Percentiles rank a stretch among this genome's conserved stretches.
These are phyloP conservation scores for Myotis daubentonii DNA, from an alignment of 2,797 vertebrate species.

Conservation along the genomic window DNA sequence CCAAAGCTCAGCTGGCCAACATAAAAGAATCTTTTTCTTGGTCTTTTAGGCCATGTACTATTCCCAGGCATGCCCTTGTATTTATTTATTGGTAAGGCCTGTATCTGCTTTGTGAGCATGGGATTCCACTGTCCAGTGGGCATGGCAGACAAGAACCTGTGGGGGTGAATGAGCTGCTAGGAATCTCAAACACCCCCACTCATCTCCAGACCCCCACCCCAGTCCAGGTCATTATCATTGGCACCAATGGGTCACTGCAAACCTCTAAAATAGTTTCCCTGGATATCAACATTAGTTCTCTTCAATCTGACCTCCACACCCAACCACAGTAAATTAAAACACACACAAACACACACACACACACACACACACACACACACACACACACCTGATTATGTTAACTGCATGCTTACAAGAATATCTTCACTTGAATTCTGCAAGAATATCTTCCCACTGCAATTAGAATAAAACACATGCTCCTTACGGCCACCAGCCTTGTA, in stretches of 20 bases:
- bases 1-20: slow-evolving; percentile 84
- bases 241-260: fast-evolving
- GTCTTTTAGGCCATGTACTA: slow-evolving; percentile 76
- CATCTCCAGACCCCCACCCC: not conserved
- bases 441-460: not conserved
- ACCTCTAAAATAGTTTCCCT: not conserved
- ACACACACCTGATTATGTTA: not conserved
- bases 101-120: slow-evolving; percentile 72
- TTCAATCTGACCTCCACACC: not conserved
- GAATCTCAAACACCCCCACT: not conserved
- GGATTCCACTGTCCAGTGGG: slow-evolving; percentile 62
- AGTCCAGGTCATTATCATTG: not conserved
- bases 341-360: not conserved
- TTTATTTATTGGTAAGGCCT: slow-evolving; percentile 82
- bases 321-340: not conserved
- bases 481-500: not conserved
- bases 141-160: not conserved
- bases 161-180: not conserved
- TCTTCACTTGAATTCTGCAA: not conserved
- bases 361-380: not conserved
- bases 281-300: not conserved
- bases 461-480: not conserved
- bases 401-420: not conserved
- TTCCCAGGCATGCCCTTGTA: slow-evolving; percentile 78
- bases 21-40: slow-evolving; percentile 82